Conservation (phyloP, 2,113 vertebrate genomes). For the Zosterops pallidus region DNA sequence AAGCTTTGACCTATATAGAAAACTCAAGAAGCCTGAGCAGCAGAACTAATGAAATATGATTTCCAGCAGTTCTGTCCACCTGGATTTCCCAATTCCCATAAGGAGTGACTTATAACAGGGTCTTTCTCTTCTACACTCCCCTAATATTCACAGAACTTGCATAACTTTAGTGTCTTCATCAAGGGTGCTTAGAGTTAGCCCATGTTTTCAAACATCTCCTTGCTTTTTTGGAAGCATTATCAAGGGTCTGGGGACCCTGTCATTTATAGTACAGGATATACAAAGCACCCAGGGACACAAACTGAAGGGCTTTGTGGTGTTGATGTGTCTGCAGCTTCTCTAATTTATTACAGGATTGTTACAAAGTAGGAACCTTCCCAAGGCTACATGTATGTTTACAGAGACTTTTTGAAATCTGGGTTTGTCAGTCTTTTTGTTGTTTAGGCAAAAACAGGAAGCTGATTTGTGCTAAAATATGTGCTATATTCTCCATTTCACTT, state of each 20-base stretch:
- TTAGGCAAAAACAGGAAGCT: background rate
- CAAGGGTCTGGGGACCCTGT: background rate
- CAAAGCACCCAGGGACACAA: background rate
- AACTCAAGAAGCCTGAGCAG: background rate
- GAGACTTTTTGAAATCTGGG: background rate
- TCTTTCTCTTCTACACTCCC: background rate
- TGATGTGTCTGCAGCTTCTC: background rate
- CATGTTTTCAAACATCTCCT: background rate
- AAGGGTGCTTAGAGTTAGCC: background rate
- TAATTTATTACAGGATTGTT: background rate
- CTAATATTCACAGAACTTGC: background rate
- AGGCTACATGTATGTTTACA: background rate
- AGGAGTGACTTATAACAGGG: background rate
- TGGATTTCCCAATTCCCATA: background rate
- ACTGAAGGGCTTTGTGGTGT: background rate
- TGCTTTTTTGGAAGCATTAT: background rate
- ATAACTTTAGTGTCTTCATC: background rate
- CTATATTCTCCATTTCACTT: background rate
- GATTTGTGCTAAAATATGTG: background rate
- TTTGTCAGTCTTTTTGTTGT: background rate
- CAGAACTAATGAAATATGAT: background rate
- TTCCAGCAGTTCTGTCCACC: conserved; percentile 1
- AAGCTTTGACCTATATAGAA: conserved; percentile 42
- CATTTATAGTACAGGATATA: background rate
- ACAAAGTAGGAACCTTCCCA: background rate